Base-by-base conservation (phyloP, 2,888 invertebrate genomes). In the Zygaena filipendulae region DNA sequence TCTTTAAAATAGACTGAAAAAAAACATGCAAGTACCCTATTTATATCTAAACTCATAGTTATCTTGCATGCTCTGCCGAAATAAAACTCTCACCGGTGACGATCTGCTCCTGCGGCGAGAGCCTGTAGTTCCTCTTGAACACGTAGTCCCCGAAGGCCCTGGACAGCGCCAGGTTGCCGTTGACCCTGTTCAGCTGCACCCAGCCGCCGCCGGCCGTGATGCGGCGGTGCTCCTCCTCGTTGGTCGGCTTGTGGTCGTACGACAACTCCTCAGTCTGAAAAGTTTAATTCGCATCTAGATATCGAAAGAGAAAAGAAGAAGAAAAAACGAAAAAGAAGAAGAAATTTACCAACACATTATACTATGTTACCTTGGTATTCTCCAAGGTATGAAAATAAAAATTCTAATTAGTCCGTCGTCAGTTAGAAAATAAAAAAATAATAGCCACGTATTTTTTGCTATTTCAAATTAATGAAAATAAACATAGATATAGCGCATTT, bases 131-230 rank as follows among this genome's bases (percentile, higher is more conserved):
- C 44, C 88, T 84, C 71, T 99, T 99, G 72, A 97, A 99, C 34
- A 92, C 89, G 68, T 96, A 99, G 74, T 99, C 99, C 0, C 99
- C 99, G 2, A 99, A 81, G 0, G 99, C 98, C 42, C 98, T 83
- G 2, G 97, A 97, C 25, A 99, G 77, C 1, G 99, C 98, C 41
- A 99, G 81, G 75, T 96, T 96, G 2, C 98, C 98, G 70, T 99
- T 98, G n/a, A 99, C 98, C 44, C 97, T 82, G 79, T 97, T 97
- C 47, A 92, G 90, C 63, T 97, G 95, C 2, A 99, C 97, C 90
- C 92, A 98, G 26, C 98, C 98, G 3, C 98, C 98, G 18, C 97
- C 98, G 1, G 93, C 92, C 18, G 84, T 85, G 46, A 99, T 99
- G 45, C 99, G 83, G 35, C 90, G 86, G 10, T 90, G 84, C 71